phyloP scores from a whole-genome alignment of 2,113 vertebrate species.

The Mus pahari region DNA sequence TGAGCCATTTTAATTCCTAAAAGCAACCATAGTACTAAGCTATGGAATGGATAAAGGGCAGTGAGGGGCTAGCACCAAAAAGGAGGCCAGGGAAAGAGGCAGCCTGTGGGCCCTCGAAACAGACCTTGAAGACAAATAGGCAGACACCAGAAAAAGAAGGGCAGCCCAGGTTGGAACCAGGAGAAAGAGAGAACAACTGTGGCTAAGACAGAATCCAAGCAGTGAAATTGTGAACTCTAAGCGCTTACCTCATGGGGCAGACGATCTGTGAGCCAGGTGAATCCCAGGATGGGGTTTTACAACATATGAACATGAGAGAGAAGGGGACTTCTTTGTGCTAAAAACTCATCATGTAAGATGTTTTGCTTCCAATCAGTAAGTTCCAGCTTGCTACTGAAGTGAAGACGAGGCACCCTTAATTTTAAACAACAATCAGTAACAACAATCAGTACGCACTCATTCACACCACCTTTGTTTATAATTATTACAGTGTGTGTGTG shows the following conservation, averaged over 20 bases:
- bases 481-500: background rate
- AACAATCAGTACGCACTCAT: background rate
- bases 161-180: background rate
- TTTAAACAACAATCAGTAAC: constrained; percentile 25
- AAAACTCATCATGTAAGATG: background rate
- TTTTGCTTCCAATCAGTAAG: background rate
- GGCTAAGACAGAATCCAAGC: background rate
- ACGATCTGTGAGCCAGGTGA: background rate
- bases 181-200: background rate
- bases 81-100: background rate
- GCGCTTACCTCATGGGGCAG: background rate
- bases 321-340: background rate
- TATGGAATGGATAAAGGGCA: background rate
- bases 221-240: background rate
- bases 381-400: constrained; percentile 21
- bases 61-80: background rate
- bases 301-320: background rate
- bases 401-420: background rate
- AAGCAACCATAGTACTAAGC: background rate
- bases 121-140: background rate
- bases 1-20: background rate
- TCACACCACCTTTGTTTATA: background rate
- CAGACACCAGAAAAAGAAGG: background rate
- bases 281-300: background rate
- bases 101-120: background rate